Percentiles rank a stretch among this genome's conserved stretches.
These are phyloP conservation scores for Actenoides hombroni DNA, from an alignment of 2,113 vertebrate species.

Conservation along the genomic window DNA sequence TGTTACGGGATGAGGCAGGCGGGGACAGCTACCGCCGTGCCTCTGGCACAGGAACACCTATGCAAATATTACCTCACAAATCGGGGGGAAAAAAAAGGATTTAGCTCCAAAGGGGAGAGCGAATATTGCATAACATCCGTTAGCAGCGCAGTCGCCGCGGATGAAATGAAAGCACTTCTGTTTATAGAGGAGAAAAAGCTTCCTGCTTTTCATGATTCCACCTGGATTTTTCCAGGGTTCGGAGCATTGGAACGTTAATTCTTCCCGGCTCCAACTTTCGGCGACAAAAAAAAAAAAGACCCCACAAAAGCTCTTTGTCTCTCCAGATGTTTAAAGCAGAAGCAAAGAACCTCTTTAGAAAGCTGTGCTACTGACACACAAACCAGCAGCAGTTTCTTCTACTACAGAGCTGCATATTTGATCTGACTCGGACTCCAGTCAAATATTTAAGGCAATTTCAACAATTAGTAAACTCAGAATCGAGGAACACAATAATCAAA, in stretches of 20 bases:
- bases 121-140: background rate
- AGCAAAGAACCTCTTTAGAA: background rate
- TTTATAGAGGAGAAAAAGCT: background rate
- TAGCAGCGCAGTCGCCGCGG: background rate
- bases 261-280: background rate
- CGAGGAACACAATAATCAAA: background rate
- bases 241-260: background rate
- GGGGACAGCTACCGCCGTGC: background rate
- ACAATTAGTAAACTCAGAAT: background rate
- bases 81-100: background rate
- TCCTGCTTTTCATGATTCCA: background rate
- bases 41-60: background rate
- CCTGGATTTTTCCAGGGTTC: background rate
- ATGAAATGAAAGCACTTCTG: background rate
- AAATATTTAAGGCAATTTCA: background rate
- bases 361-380: conserved; percentile 16
- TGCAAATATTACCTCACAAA: background rate
- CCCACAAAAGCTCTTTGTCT: background rate
- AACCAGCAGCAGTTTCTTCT: background rate
- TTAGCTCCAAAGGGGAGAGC: background rate
- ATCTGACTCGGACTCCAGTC: background rate
- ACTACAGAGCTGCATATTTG: background rate
- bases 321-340: conserved; percentile 24
- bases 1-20: conserved; percentile 50
- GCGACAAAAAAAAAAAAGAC: background rate